These are phyloP conservation scores for Chroicocephalus ridibundus DNA, from an alignment of 2,113 vertebrate species.

Conservation along the genomic window DNA sequence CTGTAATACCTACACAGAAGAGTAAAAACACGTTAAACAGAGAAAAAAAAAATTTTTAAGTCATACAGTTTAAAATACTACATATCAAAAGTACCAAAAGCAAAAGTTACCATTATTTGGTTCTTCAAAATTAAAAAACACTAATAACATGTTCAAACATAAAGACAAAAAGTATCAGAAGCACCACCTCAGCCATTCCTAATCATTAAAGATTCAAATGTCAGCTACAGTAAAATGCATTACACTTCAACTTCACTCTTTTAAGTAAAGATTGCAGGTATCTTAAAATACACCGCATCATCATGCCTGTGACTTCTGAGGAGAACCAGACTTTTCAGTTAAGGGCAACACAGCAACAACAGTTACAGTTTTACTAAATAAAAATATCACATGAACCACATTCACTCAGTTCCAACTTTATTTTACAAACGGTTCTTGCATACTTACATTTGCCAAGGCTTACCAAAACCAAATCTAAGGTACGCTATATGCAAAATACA, in stretches of 20 bases:
- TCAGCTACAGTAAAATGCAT: not conserved
- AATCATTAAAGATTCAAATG: not conserved
- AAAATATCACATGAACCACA: not conserved
- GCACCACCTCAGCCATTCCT: not conserved
- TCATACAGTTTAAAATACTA: not conserved
- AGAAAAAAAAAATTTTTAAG: not conserved
- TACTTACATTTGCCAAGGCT: not conserved
- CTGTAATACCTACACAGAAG: conserved; percentile 80
- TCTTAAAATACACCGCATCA: not conserved
- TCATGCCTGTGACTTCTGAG: not conserved
- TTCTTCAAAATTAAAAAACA: not conserved
- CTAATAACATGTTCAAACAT: not conserved
- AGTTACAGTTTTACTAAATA: not conserved
- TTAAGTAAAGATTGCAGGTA: not conserved
- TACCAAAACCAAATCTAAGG: not conserved
- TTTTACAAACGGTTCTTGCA: not conserved
- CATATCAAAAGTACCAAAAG: not conserved
- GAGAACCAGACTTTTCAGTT: not conserved
- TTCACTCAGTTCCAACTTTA: not conserved
- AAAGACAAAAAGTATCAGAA: not conserved
- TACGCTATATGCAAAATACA: not conserved
- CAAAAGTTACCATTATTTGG: not conserved
- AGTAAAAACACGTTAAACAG: not conserved
- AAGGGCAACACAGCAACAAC: not conserved
- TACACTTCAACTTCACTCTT: not conserved